Percentiles rank a stretch among this genome's conserved stretches.
Conservation (phyloP, 2,888 invertebrate species). For the Plagiodera versicolora region DNA sequence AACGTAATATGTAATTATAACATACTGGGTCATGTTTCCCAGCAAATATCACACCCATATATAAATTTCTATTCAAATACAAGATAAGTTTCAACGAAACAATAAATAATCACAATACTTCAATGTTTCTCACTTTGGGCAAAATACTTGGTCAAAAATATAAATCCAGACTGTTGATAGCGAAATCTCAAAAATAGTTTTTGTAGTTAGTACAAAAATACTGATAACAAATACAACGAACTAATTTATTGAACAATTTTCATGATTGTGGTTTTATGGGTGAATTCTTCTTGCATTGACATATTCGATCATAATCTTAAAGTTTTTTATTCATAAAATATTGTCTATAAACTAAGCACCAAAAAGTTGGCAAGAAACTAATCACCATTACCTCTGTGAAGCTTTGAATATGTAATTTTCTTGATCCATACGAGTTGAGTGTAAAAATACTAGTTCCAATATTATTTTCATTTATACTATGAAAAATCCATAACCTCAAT, state of each 20-base stretch:
- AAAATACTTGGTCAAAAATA: background rate
- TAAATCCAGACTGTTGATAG: background rate
- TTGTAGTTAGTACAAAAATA: background rate
- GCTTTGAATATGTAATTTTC: background rate
- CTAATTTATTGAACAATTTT: too few relatives aligned
- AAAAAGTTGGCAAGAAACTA: background rate
- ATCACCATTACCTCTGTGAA: background rate
- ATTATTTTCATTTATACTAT: too few relatives aligned
- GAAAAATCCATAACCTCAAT: background rate
- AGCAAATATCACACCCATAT: background rate
- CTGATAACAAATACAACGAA: background rate
- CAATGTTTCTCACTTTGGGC: background rate
- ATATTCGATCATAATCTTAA: too few relatives aligned
- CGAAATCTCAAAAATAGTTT: background rate
- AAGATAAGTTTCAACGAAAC: too few relatives aligned
- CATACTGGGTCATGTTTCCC: background rate
- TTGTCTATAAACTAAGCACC: too few relatives aligned
- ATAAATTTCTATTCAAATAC: too few relatives aligned
- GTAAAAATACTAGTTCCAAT: background rate
- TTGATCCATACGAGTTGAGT: background rate
- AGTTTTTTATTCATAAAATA: too few relatives aligned
- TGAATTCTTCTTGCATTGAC: too few relatives aligned
- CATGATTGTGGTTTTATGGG: too few relatives aligned
- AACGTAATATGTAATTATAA: too few relatives aligned
- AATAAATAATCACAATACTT: background rate